phyloP scores from a whole-genome alignment of 2,888 invertebrate species.

The Drosophila mayaguana region DNA sequence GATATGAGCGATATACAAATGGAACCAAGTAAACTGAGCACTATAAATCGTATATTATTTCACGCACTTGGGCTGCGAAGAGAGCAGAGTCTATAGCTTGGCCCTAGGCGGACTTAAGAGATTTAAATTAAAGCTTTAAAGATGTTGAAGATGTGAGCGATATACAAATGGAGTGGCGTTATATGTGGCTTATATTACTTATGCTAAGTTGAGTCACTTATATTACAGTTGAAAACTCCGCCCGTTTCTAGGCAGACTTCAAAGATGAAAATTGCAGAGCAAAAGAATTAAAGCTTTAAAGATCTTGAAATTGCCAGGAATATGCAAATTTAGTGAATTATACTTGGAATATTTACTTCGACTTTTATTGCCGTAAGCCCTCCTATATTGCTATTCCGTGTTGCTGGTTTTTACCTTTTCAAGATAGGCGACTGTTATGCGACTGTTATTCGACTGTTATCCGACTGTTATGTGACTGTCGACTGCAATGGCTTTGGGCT shows the following conservation, averaged over 20 bases:
- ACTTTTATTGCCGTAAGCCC: no score
- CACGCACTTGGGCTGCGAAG: neutral
- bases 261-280: neutral
- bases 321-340: neutral
- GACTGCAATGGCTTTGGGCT: no score
- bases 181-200: neutral
- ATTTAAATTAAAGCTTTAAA: neutral
- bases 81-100: neutral
- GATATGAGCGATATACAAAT: neutral
- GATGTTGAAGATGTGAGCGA: neutral
- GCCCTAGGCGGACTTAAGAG: neutral
- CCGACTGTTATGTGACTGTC: no score
- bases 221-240: neutral
- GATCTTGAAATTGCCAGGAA: neutral
- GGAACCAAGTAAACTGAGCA: no score
- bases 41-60: neutral
- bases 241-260: neutral
- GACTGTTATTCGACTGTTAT: no score
- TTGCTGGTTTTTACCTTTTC: no score
- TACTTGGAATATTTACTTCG: no score
- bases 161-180: neutral
- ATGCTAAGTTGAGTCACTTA: no score
- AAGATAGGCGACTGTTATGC: no score
- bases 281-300: neutral
- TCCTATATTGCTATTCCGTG: no score